Conservation (phyloP, 2,888 invertebrate species). For the Meiosimyza decipiens region DNA sequence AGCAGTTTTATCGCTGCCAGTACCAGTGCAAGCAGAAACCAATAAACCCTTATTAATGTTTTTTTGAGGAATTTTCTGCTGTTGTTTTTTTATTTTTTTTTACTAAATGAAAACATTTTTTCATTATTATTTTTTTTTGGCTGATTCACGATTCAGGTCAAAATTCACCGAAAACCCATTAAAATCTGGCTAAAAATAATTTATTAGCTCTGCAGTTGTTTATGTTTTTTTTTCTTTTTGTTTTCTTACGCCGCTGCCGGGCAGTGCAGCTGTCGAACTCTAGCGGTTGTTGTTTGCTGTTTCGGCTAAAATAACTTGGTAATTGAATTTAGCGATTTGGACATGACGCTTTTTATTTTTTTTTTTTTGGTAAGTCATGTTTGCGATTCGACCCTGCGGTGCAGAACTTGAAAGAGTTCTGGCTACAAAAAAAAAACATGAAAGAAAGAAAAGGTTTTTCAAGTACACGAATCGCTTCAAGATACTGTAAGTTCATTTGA, state of each 20-base stretch:
- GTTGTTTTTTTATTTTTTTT: neutral
- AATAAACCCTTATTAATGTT: constrained; percentile 3
- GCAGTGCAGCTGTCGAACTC: constrained; percentile 46
- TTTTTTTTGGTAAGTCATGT: neutral
- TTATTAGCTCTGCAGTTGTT: constrained; percentile 31
- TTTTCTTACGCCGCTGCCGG: constrained; percentile 21
- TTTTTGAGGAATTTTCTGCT: constrained; percentile 1
- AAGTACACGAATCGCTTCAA: too few species aligned
- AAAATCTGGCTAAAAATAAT: constrained; percentile 33
- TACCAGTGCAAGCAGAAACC: neutral
- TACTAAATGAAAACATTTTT: neutral
- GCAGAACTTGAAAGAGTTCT: neutral
- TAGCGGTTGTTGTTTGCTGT: constrained; percentile 39
- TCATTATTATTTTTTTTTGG: constrained; percentile 16
- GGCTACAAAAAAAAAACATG: too few species aligned
- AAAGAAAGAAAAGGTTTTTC: too few species aligned
- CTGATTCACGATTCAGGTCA: constrained; percentile 41
- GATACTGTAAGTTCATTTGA: too few species aligned
- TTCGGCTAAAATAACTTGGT: constrained; percentile 50
- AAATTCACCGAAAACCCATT: constrained; percentile 25
- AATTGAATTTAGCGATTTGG: constrained; percentile 56
- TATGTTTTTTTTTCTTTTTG: constrained; percentile 4
- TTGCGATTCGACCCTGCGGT: constrained; percentile 11
- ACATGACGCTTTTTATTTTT: constrained; percentile 7
- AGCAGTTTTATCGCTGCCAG: constrained; percentile 12